Evolutionary conservation across 2,888 invertebrate species (phyloP), one percentile per base, ranked within the genome.

Genomic region (Lissonota sp.): DNA sequence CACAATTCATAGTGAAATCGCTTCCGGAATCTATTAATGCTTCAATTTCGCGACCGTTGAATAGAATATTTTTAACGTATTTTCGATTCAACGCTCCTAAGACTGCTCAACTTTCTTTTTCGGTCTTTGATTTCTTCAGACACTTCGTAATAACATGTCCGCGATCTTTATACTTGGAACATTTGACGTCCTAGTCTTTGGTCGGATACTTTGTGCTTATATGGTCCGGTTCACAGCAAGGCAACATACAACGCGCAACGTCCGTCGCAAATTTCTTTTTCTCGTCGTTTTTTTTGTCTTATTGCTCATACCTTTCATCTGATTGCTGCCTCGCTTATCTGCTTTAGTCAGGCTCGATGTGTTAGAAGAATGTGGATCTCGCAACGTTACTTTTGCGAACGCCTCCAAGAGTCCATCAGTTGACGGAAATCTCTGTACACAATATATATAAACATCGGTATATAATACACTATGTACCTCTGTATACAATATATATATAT

Each of bases 141-240:
- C 82, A 79, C 55, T 67, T 63, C 5, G 76, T 4, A 7, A 76
- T 57, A n/a, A 82, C 49, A 42, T 82, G 79, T 8, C 82, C 73
- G n/a, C 67, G 69, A 42, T 77, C 46, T 39, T 62, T 60, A 51
- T 70, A 80, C n/a, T 58, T 46, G 42, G 70, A 80, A 26, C 83
- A 83, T 55, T 80, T 80, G 1, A 57, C 16, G 8, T 80, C 80
- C 49, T 60, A 62, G 8, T 55, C 51, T 14, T 71, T 74, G 5
- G 77, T 60, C 12, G 69, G 75, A 53, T 77, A 78, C 6, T 12
- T 40, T 4, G 57, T 6, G 53, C 81, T 77, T 6, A 81, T 26
- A 12, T 78, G 66, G 26, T 60, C 62, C 12, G 14, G 42, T 51
- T 42, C 51, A 5, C 69, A 77, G 7, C 76, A 76, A 42, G 71